Evolutionary conservation across 2,797 vertebrate genomes (phyloP), one percentile per base, ranked within the genome.

Genomic region (Naso thynnoides): DNA sequence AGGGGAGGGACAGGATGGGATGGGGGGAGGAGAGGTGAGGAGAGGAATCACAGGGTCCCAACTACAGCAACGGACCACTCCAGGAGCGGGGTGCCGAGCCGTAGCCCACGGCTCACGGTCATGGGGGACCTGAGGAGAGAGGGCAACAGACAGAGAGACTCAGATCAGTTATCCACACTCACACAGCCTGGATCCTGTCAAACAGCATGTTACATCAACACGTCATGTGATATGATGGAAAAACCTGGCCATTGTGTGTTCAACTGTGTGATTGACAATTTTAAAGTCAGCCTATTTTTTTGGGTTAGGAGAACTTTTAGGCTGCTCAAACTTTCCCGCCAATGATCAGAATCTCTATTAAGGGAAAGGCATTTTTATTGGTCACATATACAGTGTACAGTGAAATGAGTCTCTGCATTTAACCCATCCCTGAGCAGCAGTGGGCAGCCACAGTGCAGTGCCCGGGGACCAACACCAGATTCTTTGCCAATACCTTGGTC

Each of bases 71-170:
- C 92, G 86, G 95, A 96, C 96, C 96, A 95, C 96, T 96, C 96
- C 94, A 93, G 94, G 93, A 95, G 96, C 92, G 96, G 96, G 95
- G 95, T 92, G 95, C 96, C 94, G 90, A 97, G 95, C 96, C 95
- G 95, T 93, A 95, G 93, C 94, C 94, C 94, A 95, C 95, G 96
- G 96, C 95, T 96, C 95, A 97, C 94, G 94, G 96, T 97, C 97
- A 98, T 98, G 95, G 94, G 97, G 96, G 92, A 94, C 93, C 96
- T 96, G 79, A 39, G 76, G 67, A 81, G n/a, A 85, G 58, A 67
- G 19, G 26, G 53, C 21, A 65, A 47, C 23, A 66, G 45, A 62
- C 27, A 55, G 62, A 71, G 31, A 57, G 18, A 49, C 15, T 15
- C n/a, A n/a, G n/a, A 36, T 65, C 21, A 55, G 53, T 53, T 42